phyloP scores from a whole-genome alignment of 1,140 invertebrate species.

The Leucophenga varia region DNA sequence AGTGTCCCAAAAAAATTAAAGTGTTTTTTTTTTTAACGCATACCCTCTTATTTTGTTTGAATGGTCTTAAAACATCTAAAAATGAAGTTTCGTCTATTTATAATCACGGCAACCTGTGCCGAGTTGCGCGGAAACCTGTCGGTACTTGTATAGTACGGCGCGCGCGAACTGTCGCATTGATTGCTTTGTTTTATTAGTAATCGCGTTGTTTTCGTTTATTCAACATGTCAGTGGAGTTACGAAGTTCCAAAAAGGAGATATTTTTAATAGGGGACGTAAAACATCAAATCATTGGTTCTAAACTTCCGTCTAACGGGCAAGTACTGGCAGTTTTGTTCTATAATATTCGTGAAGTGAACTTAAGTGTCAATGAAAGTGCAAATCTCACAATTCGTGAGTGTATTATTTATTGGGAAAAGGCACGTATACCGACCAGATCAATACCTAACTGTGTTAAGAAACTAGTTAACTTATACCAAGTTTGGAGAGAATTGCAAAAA shows the following conservation, averaged over 20 bases:
- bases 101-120: neutral
- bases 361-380: slow-evolving; percentile 35
- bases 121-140: neutral
- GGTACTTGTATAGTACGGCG: slow-evolving; percentile 1
- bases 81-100: too few species aligned
- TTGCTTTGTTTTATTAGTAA: slow-evolving; percentile 16
- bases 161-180: neutral
- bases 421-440: slow-evolving; percentile 28
- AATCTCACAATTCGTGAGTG: slow-evolving; percentile 35
- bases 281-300: slow-evolving; percentile 37
- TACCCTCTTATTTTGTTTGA: too few species aligned
- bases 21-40: too few species aligned
- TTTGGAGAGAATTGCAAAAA: slow-evolving; percentile 36
- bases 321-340: slow-evolving; percentile 35
- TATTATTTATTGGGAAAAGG: slow-evolving; percentile 36
- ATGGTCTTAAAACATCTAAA: too few species aligned
- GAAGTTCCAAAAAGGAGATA: slow-evolving; percentile 6
- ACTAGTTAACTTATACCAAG: slow-evolving; percentile 26
- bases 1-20: too few species aligned
- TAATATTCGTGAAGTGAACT: slow-evolving; percentile 39
- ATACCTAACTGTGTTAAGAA: slow-evolving; percentile 36
- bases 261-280: slow-evolving; percentile 7
- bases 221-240: slow-evolving; percentile 6
- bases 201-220: slow-evolving; percentile 10
- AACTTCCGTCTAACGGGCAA: slow-evolving; percentile 39